phyloP scores from a whole-genome alignment of 2,113 vertebrate species.

The Paraplagusia blochii region DNA sequence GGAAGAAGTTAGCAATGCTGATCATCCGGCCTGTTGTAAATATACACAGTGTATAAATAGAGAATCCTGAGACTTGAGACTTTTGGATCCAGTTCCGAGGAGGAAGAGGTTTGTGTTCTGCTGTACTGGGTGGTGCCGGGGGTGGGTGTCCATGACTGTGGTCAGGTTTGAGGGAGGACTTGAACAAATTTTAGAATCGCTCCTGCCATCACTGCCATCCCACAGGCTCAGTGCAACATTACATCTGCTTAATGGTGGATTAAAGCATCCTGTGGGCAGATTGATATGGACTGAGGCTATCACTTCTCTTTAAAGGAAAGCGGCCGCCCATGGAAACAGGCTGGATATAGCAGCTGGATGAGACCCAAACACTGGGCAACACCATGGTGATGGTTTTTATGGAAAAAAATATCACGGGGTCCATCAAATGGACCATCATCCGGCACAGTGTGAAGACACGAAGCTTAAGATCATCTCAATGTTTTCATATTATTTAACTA shows the following conservation, averaged over 20 bases:
- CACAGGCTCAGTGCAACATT: constrained; percentile 49
- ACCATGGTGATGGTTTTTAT: constrained; percentile 33
- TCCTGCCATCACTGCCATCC: constrained; percentile 47
- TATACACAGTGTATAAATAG: constrained; percentile 76
- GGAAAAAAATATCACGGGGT: constrained; percentile 47
- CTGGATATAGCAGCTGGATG: constrained; percentile 66
- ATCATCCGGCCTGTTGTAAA: constrained; percentile 68
- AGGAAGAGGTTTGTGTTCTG: constrained; percentile 65
- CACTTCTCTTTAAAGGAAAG: constrained; percentile 45
- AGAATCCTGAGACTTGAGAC: constrained; percentile 72
- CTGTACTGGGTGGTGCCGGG: constrained; percentile 47
- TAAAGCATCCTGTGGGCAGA: constrained; percentile 55
- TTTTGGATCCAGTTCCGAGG: constrained; percentile 65
- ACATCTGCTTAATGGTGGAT: constrained; percentile 60
- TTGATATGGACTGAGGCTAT: constrained; percentile 52
- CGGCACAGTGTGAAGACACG: constrained; percentile 5
- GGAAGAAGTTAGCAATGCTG: constrained; percentile 66
- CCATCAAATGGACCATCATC: constrained; percentile 37
- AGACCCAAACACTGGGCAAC: constrained; percentile 52
- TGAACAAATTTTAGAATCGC: constrained; percentile 52
- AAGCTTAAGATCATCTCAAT: constrained; percentile 15
- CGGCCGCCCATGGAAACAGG: constrained; percentile 64
- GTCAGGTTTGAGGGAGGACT: constrained; percentile 42
- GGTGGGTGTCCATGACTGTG: constrained; percentile 61
- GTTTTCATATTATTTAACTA: background rate